Percentiles rank a stretch among this genome's conserved stretches.
Evolutionary conservation across 2,797 vertebrate species (phyloP).

Genomic region (Lateolabrax maculatus): DNA sequence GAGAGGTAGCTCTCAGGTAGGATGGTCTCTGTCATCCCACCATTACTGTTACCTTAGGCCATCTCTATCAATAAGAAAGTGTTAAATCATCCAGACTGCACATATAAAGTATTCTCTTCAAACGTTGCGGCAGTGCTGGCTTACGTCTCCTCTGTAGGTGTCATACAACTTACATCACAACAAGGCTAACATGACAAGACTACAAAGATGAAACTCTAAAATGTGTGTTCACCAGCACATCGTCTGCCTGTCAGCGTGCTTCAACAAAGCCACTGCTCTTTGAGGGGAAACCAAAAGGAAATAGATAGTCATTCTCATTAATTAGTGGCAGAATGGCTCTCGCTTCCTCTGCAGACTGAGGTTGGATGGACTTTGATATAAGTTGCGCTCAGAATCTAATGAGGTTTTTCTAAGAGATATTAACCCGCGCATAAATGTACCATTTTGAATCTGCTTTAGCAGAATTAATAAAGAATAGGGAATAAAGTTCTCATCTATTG

Average conservation of each 20-base stretch:
- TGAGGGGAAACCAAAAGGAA: slow-evolving; percentile 30
- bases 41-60: neutral
- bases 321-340: slow-evolving; percentile 58
- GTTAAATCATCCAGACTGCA: slow-evolving; percentile 19
- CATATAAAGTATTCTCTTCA: neutral
- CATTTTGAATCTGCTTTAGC: slow-evolving; percentile 19
- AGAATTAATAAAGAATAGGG: neutral
- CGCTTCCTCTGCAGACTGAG: slow-evolving; percentile 41
- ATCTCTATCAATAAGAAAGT: slow-evolving; percentile 18
- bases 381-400: slow-evolving; percentile 48
- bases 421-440: slow-evolving; percentile 16
- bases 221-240: slow-evolving; percentile 42
- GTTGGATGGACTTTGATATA: slow-evolving; percentile 53
- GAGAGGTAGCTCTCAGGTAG: neutral
- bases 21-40: neutral
- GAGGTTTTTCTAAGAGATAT: slow-evolving; percentile 27
- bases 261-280: slow-evolving; percentile 37
- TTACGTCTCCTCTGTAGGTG: slow-evolving; percentile 37
- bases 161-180: slow-evolving; percentile 32
- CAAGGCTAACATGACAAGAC: slow-evolving; percentile 49
- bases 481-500: slow-evolving; percentile 4
- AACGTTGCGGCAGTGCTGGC: neutral
- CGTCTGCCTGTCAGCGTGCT: slow-evolving; percentile 30
- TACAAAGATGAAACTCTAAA: slow-evolving; percentile 44
- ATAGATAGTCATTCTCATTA: slow-evolving; percentile 42